Evolutionary conservation across 2,797 vertebrate genomes (phyloP).

Genomic region (Perdix hodgsoniae): DNA sequence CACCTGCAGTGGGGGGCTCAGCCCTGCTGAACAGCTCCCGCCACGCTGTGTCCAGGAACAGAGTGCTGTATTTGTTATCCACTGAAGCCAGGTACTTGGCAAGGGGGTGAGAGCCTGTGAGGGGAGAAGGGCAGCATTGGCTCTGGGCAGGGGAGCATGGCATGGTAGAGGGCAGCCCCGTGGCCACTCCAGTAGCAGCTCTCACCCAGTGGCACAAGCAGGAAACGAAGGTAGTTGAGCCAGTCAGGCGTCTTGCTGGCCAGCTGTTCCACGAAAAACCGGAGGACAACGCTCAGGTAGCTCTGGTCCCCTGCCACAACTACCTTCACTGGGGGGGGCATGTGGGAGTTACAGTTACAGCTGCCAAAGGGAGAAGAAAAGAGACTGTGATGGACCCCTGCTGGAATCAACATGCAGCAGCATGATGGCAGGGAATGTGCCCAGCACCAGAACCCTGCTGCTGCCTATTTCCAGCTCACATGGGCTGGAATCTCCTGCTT

Average conservation of each 20-base stretch:
- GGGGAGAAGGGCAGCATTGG: background rate
- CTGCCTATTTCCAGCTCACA: background rate
- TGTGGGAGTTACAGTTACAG: slow-evolving; percentile 97
- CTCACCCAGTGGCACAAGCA: slow-evolving; percentile 93
- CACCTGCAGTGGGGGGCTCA: slow-evolving; percentile 88
- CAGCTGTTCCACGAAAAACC: slow-evolving; percentile 95
- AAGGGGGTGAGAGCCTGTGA: slow-evolving; percentile 90
- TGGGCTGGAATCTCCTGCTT: background rate
- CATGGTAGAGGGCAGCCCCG: background rate
- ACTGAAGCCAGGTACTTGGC: slow-evolving; percentile 94
- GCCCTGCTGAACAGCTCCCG: slow-evolving; percentile 92
- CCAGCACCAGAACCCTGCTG: background rate
- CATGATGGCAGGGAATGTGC: rapidly evolving
- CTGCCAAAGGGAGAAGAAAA: slow-evolving; percentile 74
- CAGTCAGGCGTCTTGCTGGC: slow-evolving; percentile 97
- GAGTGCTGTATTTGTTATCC: slow-evolving; percentile 91
- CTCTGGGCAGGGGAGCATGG: rapidly evolving
- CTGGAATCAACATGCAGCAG: background rate
- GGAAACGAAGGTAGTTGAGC: slow-evolving; percentile 95
- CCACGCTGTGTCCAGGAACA: slow-evolving; percentile 92
- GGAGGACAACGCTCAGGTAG: slow-evolving; percentile 92
- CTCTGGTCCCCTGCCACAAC: slow-evolving; percentile 92
- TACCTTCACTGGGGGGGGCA: slow-evolving; percentile 94
- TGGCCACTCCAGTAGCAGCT: background rate
- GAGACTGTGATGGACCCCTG: rapidly evolving